These are phyloP conservation scores for Cecidostiba fungosa DNA, from an alignment of 2,888 invertebrate genomes.

Conservation along the genomic window DNA sequence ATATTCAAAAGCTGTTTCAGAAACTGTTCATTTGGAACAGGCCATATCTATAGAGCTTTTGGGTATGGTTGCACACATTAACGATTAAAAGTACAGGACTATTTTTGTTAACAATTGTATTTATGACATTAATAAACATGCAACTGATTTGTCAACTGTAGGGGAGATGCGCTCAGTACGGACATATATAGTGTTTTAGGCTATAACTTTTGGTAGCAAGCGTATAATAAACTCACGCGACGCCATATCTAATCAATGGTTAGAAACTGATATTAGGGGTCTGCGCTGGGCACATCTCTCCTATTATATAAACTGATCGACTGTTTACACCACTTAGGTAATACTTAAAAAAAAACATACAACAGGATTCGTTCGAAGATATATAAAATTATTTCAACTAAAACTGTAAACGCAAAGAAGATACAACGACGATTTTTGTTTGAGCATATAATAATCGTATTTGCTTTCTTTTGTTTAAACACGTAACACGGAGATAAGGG, in stretches of 20 bases:
- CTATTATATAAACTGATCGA: background rate
- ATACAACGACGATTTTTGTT: conserved; percentile 60
- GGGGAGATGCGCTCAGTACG: no score
- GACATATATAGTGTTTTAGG: no score
- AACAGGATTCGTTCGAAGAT: conserved; percentile 59
- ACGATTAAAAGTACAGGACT: background rate
- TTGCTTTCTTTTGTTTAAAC: background rate
- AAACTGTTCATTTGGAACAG: background rate
- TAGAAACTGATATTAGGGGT: no score
- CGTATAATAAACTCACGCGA: no score
- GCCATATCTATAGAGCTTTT: background rate
- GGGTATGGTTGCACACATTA: background rate
- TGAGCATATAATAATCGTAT: background rate
- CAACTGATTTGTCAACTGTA: no score
- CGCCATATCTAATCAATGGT: no score
- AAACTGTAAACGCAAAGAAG: conserved; percentile 5
- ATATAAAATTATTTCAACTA: conserved; percentile 7
- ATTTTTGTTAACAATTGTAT: no score
- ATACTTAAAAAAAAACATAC: conserved; percentile 7
- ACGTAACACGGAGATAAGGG: conserved; percentile 60
- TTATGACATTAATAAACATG: no score
- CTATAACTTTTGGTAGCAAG: no score
- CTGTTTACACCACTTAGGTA: background rate
- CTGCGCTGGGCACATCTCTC: no score
- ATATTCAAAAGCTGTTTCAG: background rate